These are phyloP conservation scores for Triplophysa yarkandensis DNA, from an alignment of 2,797 vertebrate species.

Conservation along the genomic window DNA sequence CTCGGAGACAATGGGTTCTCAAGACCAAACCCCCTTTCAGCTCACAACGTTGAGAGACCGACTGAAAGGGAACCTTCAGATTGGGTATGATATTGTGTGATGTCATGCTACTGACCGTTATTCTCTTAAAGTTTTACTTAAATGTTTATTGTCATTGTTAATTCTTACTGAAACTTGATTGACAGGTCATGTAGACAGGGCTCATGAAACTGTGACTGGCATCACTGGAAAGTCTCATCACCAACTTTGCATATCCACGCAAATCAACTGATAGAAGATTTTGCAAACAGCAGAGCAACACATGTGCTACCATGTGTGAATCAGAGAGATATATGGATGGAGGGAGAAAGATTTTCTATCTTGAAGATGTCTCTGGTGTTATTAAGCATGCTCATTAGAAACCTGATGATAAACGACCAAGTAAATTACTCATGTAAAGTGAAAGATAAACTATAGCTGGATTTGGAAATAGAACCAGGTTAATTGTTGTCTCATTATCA, in stretches of 20 bases:
- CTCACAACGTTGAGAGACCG: too few relatives aligned
- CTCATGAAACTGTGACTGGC: neutral
- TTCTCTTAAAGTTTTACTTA: neutral
- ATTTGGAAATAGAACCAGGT: too few relatives aligned
- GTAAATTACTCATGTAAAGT: neutral
- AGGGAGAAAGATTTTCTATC: constrained; percentile 11
- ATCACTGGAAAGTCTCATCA: neutral
- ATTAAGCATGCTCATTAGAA: neutral
- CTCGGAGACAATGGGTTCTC: too few relatives aligned
- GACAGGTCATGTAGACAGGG: constrained; percentile 6
- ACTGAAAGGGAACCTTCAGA: too few relatives aligned
- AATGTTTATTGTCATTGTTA: neutral
- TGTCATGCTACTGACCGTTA: neutral
- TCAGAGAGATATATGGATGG: neutral
- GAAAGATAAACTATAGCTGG: neutral
- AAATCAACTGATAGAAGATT: neutral
- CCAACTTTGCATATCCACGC: rapidly evolving
- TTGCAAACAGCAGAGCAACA: neutral
- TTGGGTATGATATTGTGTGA: neutral
- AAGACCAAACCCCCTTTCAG: too few relatives aligned
- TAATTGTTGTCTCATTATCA: neutral
- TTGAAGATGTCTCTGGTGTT: rapidly evolving
- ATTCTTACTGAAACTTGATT: neutral
- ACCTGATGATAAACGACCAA: neutral
- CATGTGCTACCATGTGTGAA: neutral